Percentiles rank a stretch among this genome's conserved stretches.
These are phyloP conservation scores for Ptychadena robeensis DNA, from an alignment of 2,797 vertebrate species.

Conservation along the genomic window DNA sequence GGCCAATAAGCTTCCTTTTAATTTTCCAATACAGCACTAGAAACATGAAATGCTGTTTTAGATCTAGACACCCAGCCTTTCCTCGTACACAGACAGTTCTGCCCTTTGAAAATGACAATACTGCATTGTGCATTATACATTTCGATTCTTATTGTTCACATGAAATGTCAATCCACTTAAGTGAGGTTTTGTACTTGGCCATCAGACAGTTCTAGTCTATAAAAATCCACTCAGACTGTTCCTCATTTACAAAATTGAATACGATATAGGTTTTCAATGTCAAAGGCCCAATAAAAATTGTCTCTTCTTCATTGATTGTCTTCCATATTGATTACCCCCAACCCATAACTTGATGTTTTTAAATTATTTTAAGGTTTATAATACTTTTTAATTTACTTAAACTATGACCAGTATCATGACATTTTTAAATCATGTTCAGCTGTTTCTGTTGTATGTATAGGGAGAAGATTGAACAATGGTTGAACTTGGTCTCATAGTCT, in stretches of 20 bases:
- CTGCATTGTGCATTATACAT: neutral
- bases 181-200: neutral
- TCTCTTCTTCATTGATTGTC: conserved; percentile 21
- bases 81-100: no score
- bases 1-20: no score
- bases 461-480: no score
- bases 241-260: conserved; percentile 24
- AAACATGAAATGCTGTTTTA: no score
- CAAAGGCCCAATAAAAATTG: conserved; percentile 20
- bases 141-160: neutral
- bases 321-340: conserved; percentile 6
- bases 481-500: no score
- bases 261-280: conserved; percentile 9
- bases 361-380: neutral
- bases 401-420: neutral
- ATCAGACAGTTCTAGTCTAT: conserved; percentile 14
- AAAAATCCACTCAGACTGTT: conserved; percentile 3
- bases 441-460: no score
- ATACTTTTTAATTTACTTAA: neutral
- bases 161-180: neutral
- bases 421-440: neutral
- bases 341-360: neutral
- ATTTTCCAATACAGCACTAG: no score
- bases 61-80: no score
- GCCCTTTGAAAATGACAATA: no score